phyloP scores from a whole-genome alignment of 2,113 vertebrate species.

The Serilophus lunatus region DNA sequence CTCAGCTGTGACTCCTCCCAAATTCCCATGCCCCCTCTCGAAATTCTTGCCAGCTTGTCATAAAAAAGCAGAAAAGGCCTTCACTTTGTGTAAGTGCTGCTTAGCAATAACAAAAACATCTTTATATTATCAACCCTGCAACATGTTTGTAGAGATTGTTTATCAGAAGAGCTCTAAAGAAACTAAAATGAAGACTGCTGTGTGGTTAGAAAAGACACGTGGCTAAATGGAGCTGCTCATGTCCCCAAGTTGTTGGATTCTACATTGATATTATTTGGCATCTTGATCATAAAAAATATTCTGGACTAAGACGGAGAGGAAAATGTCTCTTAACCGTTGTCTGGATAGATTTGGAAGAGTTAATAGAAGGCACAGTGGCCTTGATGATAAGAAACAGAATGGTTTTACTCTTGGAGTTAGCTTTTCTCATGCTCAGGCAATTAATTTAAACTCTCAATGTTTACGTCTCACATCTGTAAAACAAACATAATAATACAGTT shows the following conservation, averaged over 20 bases:
- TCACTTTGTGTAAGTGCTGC: neutral
- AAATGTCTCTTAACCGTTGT: neutral
- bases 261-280: neutral
- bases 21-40: fast-evolving
- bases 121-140: neutral
- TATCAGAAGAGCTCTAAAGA: neutral
- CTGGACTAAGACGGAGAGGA: neutral
- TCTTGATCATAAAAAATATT: neutral
- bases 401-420: neutral
- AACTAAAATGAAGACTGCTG: neutral
- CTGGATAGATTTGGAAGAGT: neutral
- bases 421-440: neutral
- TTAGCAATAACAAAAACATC: neutral
- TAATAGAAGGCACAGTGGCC: neutral
- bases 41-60: fast-evolving
- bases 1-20: neutral
- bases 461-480: neutral
- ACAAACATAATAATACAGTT: neutral
- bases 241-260: neutral
- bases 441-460: neutral
- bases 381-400: neutral
- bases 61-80: neutral
- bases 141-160: neutral
- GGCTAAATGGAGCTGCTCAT: neutral
- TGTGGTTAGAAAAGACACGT: fast-evolving